Evolutionary conservation across 2,113 vertebrate species (phyloP), one percentile per base, ranked within the genome.

Genomic region (Ascaphus truei): DNA sequence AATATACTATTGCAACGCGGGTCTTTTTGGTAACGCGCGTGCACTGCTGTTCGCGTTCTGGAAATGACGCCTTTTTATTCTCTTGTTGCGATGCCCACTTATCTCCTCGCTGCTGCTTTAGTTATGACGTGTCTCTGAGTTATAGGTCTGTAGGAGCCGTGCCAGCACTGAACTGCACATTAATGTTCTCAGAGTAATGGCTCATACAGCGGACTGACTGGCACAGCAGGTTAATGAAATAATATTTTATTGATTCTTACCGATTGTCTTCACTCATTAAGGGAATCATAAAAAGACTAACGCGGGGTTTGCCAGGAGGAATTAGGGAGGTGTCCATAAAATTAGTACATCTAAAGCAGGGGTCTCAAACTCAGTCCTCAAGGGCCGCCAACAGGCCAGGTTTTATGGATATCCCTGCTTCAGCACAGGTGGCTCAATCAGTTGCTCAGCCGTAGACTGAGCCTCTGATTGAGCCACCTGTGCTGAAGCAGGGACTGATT

Each of bases 261-360:
- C 55, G 65, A 68, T 68, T 59, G 65, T 68, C 65, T 59, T 30
- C 41, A n/a, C 65, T 68, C 56, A 50, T 68, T 68, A 68, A 50
- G 26, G 45, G 55, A 57, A 57, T 25, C 7, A 68, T 68, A 68
- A 68, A n/a, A 50, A 68, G 27, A 26, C 23, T 25, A 27, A n/a
- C 10, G 16, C 18, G 7, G 41, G 27, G 9, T 36, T 50, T 50
- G 65, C 53, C 55, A 36, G 53, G 39, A 37, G 10, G 20, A 39
- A 18, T 68, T 50, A 29, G 25, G 37, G n/a, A 12, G 20, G 15
- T 18, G 25, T 51, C 12, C n/a, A 16, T 12, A 41, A 45, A 53
- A 31, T 65, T 8, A 47, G n/a, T 45, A 5, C n/a, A 45, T 7
- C n/a, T 5, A 9, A 45, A 20, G 2, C 20, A 20, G n/a, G n/a